Base-by-base conservation (phyloP, 2,888 invertebrate genomes). In the Hydrotaea diabolus region DNA sequence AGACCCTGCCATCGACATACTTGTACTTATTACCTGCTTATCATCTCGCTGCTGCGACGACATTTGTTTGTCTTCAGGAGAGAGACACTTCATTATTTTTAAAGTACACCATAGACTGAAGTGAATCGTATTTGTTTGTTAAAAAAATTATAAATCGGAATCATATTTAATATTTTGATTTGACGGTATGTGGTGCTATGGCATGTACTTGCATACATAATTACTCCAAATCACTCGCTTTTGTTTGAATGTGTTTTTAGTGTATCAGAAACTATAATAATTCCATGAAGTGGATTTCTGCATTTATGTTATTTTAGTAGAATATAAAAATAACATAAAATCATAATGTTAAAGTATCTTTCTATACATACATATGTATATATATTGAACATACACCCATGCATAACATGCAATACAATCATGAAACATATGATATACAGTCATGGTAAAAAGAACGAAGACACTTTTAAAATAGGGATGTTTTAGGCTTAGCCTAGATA, bases 11-110 rank as follows among this genome's bases (percentile, higher is more conserved):
- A 64, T 79, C 76, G 49, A 66, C 73, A 73, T 46, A 57, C 59
- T 73, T 62, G 17, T 39, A 78, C 55, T 49, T 39, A 75, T 62
- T 83, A 77, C 80, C 80, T 83, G 77, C 80, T 83, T 39, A 39
- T 13, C 13, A 73, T 77, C 76, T 77, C 76, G 73, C 64, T 78
- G 73, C 59, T 80, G 83, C 39, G 39, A 39, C 39, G 39, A 39
- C 39, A 39, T 39, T 39, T 8, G 13, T 39, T 39, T 13, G 4
- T 9, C 39, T 39, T 39, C 39, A 72, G 75, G 78, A 83, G 78
- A 83, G n/a, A 39, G 9, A 39, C 75, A 62, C 75, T 69, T 78
- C 7, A 55, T 55, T 55, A 55, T 21, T 59, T 59, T 59, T 8
- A 59, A 59, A 21, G 13, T 59, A 39, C 39, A 39, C 1, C 13